Conservation (phyloP, 2,113 vertebrate species). For the Ursus arctos region DNA sequence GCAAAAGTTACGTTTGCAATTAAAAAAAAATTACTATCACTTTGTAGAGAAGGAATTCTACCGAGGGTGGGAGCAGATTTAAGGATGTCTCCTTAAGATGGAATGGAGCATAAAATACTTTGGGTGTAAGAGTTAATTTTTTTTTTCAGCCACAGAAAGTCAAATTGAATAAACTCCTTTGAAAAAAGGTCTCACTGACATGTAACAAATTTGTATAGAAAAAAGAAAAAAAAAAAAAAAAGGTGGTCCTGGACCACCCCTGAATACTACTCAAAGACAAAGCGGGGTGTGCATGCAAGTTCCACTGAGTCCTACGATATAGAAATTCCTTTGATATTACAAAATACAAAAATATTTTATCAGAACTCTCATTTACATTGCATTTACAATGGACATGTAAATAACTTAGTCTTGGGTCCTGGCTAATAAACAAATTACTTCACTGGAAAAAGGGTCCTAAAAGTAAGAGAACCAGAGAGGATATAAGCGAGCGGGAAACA, state of each 20-base stretch:
- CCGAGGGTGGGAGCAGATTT: slow-evolving; percentile 70
- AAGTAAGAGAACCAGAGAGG: slow-evolving; percentile 76
- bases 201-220: slow-evolving; percentile 79
- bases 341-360: slow-evolving; percentile 95
- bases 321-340: slow-evolving; percentile 97
- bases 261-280: slow-evolving; percentile 92
- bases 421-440: slow-evolving; percentile 86
- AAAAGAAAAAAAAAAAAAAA: slow-evolving; percentile 31
- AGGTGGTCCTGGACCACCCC: slow-evolving; percentile 86
- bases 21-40: slow-evolving; percentile 72
- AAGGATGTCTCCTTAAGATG: slow-evolving; percentile 74
- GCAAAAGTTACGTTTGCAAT: slow-evolving; percentile 79
- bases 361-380: slow-evolving; percentile 97
- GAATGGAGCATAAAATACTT: slow-evolving; percentile 72
- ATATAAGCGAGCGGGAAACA: slow-evolving; percentile 81
- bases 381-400: slow-evolving; percentile 94
- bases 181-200: slow-evolving; percentile 80
- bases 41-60: slow-evolving; percentile 81
- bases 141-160: slow-evolving; percentile 81
- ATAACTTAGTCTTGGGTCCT: slow-evolving; percentile 90
- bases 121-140: slow-evolving; percentile 37
- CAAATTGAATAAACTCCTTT: slow-evolving; percentile 74
- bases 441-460: slow-evolving; percentile 71
- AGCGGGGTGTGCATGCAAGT: slow-evolving; percentile 90
- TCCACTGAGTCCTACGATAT: slow-evolving; percentile 97